Evolutionary conservation across 2,888 invertebrate species (phyloP).

Genomic region (Trachelus tabidus): DNA sequence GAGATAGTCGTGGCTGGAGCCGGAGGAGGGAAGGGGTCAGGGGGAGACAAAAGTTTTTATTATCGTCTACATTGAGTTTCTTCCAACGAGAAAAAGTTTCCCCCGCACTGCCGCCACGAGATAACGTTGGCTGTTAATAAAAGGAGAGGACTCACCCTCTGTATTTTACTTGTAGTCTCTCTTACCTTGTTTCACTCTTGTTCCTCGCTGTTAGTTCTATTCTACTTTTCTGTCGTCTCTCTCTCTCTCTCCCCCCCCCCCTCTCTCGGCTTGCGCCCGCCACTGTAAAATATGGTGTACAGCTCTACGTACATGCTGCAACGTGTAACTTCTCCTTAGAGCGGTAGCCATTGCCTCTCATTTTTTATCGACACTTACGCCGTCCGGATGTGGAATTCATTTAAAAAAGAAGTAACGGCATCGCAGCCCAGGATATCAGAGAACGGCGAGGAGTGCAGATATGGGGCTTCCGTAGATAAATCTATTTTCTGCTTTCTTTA

Average conservation of each 20-base stretch:
- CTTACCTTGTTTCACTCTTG: not conserved
- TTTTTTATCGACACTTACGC: not conserved
- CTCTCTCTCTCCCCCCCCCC: too few species aligned
- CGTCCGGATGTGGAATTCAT: not conserved
- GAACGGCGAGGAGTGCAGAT: not conserved
- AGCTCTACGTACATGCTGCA: not conserved
- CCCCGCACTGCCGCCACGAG: not conserved
- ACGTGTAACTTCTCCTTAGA: not conserved
- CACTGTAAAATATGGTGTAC: not conserved
- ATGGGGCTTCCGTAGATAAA: conserved; percentile 34
- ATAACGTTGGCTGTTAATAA: not conserved
- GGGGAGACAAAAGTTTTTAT: not conserved
- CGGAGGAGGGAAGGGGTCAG: fast-evolving
- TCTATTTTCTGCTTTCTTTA: conserved; percentile 41
- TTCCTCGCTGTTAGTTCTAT: not conserved
- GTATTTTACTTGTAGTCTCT: not conserved
- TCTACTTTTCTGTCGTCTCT: not conserved
- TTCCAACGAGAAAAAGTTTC: not conserved
- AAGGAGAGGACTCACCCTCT: not conserved
- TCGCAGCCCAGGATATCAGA: not conserved
- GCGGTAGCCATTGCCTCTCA: not conserved
- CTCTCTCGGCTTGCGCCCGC: not conserved
- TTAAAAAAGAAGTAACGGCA: not conserved
- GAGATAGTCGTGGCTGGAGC: too few species aligned
- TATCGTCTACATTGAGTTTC: not conserved